Evolutionary conservation across 2,797 vertebrate species (phyloP), one percentile per base, ranked within the genome.

Genomic region (Bufotes viridis): DNA sequence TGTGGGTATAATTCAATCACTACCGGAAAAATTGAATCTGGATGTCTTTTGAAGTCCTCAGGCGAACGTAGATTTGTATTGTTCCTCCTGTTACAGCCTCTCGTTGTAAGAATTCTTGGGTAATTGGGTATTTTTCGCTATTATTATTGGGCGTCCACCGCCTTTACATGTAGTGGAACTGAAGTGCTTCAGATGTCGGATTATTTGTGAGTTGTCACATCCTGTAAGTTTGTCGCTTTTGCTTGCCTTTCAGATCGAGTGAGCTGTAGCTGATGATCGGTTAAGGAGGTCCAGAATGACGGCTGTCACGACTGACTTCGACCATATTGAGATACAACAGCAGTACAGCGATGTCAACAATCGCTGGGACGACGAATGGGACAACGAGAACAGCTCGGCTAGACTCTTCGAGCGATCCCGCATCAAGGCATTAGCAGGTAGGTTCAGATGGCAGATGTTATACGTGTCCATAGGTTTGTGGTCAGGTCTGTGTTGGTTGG

Each of bases 311-410:
- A 97, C 96, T 87, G 98, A 99, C 90, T 97, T 92, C 13, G 98
- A 99, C 92, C 97, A 98, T 93, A 98, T 99, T 94, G 98, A 99
- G 93, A 98, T 99, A 94, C 97, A 98, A 87, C 98, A 99, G 94
- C 97, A 97, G 92, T 98, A 97, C 95, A 97, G 96, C 0, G 97
- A 97, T 1, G 97, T 99, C 93, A 99, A 99, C 96, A 99, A 99
- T 95, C 98, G 98, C 92, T 99, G 98, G 98, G 98, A 99, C 0
- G 98, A 99, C 0, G 98, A 99, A 90, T 99, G 98, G 98, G 98
- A 99, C 96, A 99, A 99, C 0, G 98, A 99, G 93, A 99, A 99
- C 94, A 99, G 98, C 91, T 99, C 98, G 0, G 98, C 98, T 0
- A 93, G 98, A 0, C 96, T 99, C 63, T 99, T 99, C 1, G 98